Conservation (phyloP, 2,797 vertebrate species). For the Pangasius macronema region DNA sequence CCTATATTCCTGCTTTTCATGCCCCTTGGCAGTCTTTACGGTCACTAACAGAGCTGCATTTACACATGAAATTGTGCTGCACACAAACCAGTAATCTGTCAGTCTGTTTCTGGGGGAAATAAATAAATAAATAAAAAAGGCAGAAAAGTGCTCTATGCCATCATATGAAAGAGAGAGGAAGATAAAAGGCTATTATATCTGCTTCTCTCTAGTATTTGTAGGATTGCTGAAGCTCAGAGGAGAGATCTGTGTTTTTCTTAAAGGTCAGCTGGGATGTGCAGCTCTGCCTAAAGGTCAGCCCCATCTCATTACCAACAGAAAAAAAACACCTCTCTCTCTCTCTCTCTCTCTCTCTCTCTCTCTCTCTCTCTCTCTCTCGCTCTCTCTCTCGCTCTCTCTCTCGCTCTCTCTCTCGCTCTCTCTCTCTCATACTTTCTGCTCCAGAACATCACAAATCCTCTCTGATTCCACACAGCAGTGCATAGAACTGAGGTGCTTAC, state of each 20-base stretch:
- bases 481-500: slow-evolving; percentile 27
- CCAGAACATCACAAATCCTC: slow-evolving; percentile 24
- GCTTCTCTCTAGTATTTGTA: slow-evolving; percentile 36
- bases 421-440: background rate
- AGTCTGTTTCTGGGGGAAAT: slow-evolving; percentile 20
- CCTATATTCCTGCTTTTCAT: slow-evolving; percentile 3
- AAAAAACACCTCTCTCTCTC: slow-evolving; percentile 27
- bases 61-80: slow-evolving; percentile 7
- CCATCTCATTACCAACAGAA: slow-evolving; percentile 51
- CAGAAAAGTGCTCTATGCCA: slow-evolving; percentile 16
- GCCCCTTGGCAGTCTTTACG: background rate
- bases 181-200: slow-evolving; percentile 40
- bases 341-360: slow-evolving; percentile 11
- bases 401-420: background rate
- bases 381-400: slow-evolving; percentile 13
- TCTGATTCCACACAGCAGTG: slow-evolving; percentile 42
- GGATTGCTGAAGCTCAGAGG: slow-evolving; percentile 39
- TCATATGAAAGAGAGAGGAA: slow-evolving; percentile 2
- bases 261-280: slow-evolving; percentile 56
- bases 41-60: slow-evolving; percentile 23
- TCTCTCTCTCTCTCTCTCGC: background rate
- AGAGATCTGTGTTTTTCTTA: slow-evolving; percentile 52
- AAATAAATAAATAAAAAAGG: slow-evolving; percentile 16
- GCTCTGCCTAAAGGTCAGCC: slow-evolving; percentile 57
- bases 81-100: slow-evolving; percentile 13